These are phyloP conservation scores for Halcyon badia DNA, from an alignment of 2,797 vertebrate genomes.

Conservation along the genomic window DNA sequence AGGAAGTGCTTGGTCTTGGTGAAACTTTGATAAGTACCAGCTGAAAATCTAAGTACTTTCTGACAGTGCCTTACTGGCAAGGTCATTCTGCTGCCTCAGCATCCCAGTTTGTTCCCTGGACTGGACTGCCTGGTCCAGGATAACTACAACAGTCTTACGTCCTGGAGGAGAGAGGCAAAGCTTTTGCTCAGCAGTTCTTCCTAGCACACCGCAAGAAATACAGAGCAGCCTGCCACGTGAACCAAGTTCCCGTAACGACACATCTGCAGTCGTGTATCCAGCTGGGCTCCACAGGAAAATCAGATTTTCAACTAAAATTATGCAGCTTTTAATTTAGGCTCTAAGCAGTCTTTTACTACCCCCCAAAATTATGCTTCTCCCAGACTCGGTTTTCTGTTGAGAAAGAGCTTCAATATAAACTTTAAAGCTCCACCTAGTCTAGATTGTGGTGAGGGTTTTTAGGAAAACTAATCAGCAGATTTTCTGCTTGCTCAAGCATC, in stretches of 20 bases:
- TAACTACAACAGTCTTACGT: background rate
- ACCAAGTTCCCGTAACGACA: background rate
- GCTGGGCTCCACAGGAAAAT: constrained; percentile 11
- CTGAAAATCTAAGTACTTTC: background rate
- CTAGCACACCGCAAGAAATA: background rate
- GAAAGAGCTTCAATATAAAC: constrained; percentile 25
- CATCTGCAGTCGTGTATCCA: constrained; percentile 23
- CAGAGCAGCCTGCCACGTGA: background rate
- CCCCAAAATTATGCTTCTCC: constrained; percentile 25
- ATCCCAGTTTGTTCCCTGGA: background rate
- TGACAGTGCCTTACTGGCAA: background rate
- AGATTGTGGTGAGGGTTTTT: constrained; percentile 20
- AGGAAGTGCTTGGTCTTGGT: background rate
- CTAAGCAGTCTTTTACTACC: background rate
- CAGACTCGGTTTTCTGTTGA: constrained; percentile 42
- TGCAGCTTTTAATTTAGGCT: constrained; percentile 34
- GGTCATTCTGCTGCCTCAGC: background rate
- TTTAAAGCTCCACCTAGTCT: background rate
- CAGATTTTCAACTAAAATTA: constrained; percentile 38
- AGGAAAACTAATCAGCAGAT: constrained; percentile 33
- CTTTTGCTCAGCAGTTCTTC: background rate
- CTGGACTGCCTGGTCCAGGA: background rate
- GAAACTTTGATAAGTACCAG: background rate
- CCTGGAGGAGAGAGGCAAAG: background rate
- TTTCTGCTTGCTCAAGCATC: constrained; percentile 60